Base-by-base conservation (phyloP, 2,113 vertebrate genomes). In the Mesoclemmys tuberculata region DNA sequence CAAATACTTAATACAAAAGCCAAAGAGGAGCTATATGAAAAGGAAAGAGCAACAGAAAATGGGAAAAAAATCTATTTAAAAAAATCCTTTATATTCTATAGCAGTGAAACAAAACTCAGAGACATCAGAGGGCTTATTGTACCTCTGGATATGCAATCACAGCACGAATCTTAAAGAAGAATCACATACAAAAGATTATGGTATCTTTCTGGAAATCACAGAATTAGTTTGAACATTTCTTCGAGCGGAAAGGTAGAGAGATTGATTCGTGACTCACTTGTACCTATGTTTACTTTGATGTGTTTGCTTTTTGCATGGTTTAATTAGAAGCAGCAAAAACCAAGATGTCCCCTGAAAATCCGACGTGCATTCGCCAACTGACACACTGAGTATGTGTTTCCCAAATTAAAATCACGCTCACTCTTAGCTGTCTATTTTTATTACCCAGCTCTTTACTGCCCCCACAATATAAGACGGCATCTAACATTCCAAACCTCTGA, bases 51-150 rank as follows among this genome's bases (percentile, higher is more conserved):
- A 54, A 68, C 27, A 78, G 38, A 49, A 82, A 82, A 56, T 29
- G 0, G 0, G 81, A 11, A 21, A 68, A 64, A 54, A 77, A 38
- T 11, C 2, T 29, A 8, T n/a, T 22, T 6, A 16, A 87, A 56
- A 83, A 86, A 55, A 4, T 44, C 16, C 52, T 7, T 3, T 35
- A 58, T 7, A 46, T 10, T 80, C 11, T 3, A 58, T 22, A 16
- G 26, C 14, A 95, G 9, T 78, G 9, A 81, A 86, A n/a, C 6
- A 0, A 86, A 90, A 5, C 38, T 51, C 56, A 3, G 26, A 61
- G 2, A 10, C 90, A 49, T 61, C 4, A 46, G 31, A 91, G 74
- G 14, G 1, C 31, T 54, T 2, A 41, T 44, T 46, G 12, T 46
- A 44, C 24, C 74, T 12, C 14, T 26, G 41, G 12, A 44, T 41